phyloP scores from a whole-genome alignment of 2,888 invertebrate species.

The Calameuta idolon region DNA sequence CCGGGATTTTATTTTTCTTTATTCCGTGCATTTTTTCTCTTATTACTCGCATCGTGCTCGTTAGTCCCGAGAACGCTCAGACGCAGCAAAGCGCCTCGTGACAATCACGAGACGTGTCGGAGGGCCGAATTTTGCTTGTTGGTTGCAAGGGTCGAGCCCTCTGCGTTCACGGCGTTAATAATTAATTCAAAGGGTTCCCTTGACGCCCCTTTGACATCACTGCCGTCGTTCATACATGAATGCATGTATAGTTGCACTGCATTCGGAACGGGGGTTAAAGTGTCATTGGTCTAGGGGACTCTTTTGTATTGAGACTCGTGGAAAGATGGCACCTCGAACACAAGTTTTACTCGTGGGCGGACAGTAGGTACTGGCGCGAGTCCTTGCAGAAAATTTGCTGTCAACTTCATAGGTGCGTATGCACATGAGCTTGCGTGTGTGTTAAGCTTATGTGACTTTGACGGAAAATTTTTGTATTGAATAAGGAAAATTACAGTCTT shows the following conservation, averaged over 20 bases:
- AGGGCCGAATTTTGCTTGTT: constrained; percentile 32
- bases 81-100: constrained; percentile 32
- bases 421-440: too few species aligned
- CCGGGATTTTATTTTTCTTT: neutral
- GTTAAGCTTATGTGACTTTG: too few species aligned
- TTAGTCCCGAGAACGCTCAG: constrained; percentile 26
- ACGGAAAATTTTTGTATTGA: too few species aligned
- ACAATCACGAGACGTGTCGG: constrained; percentile 34
- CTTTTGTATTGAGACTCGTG: neutral
- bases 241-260: neutral
- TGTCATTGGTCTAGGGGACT: neutral
- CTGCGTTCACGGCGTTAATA: neutral
- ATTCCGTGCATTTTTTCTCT: constrained; percentile 25
- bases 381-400: too few species aligned
- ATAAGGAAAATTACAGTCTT: neutral
- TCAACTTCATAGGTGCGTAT: too few species aligned
- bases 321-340: neutral
- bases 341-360: neutral
- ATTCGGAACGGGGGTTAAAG: neutral
- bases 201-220: neutral
- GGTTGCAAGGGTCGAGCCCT: constrained; percentile 22
- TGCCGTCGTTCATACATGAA: neutral
- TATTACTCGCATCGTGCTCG: constrained; percentile 30
- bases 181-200: neutral
- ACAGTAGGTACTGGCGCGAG: neutral